Evolutionary conservation across 2,888 invertebrate genomes (phyloP).

Genomic region (Melipona bicolor): DNA sequence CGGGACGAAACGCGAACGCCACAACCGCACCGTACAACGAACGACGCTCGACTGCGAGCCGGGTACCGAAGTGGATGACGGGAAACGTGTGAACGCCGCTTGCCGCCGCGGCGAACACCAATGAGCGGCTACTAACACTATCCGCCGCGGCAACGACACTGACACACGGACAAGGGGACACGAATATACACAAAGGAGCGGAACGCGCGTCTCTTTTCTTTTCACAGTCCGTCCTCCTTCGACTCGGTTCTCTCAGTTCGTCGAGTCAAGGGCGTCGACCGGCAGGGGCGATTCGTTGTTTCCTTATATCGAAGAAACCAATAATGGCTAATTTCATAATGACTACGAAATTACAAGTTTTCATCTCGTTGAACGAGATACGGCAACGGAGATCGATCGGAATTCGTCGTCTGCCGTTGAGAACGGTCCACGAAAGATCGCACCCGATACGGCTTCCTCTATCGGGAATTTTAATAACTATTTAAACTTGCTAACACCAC

Average conservation of each 20-base stretch:
- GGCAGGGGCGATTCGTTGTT: constrained; percentile 69
- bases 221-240: constrained; percentile 54
- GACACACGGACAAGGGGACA: constrained; percentile 66
- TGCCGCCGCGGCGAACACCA: constrained; percentile 80
- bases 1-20: constrained; percentile 47
- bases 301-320: constrained; percentile 56
- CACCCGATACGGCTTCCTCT: constrained; percentile 21
- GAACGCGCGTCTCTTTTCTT: constrained; percentile 48
- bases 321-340: constrained; percentile 54
- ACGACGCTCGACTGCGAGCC: constrained; percentile 81
- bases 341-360: constrained; percentile 33
- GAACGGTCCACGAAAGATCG: constrained; percentile 15
- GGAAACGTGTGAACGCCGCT: constrained; percentile 82
- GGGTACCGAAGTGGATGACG: constrained; percentile 80
- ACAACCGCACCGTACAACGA: constrained; percentile 77
- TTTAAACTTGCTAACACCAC: constrained; percentile 42
- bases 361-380: constrained; percentile 30
- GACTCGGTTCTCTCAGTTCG: constrained; percentile 71
- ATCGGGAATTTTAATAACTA: constrained; percentile 52
- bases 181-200: constrained; percentile 52
- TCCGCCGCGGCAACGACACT: constrained; percentile 58
- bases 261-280: constrained; percentile 78
- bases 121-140: constrained; percentile 69
- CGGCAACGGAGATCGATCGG: constrained; percentile 27
- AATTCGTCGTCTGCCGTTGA: neutral